A percentile compares a stretch with the other conserved stretches of the same genome.
Conservation (phyloP, 2,797 vertebrate species). For the Cottoperca gobio region DNA sequence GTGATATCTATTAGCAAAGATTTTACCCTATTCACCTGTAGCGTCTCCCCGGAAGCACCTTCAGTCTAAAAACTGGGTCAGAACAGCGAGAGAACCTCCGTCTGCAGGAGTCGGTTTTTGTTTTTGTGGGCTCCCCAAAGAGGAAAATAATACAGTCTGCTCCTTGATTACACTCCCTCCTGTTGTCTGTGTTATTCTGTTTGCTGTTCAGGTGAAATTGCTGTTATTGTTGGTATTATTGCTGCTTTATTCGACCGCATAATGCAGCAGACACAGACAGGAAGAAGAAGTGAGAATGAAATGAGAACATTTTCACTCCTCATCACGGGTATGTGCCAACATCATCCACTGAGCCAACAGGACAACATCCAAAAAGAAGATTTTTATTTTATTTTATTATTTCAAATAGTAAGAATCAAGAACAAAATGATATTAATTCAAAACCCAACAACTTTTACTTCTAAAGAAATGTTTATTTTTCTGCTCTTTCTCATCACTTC, state of each 20-base stretch:
- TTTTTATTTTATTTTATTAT: slow-evolving; percentile 17
- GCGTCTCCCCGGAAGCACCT: background rate
- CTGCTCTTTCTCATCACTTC: background rate
- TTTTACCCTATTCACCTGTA: too few relatives aligned
- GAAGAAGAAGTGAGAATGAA: background rate
- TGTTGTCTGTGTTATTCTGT: background rate
- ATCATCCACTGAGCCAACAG: slow-evolving; percentile 12
- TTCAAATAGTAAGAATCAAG: slow-evolving; percentile 9
- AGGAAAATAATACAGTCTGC: slow-evolving; percentile 18
- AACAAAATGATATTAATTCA: slow-evolving; percentile 3
- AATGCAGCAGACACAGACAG: slow-evolving; percentile 3
- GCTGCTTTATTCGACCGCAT: slow-evolving; percentile 17
- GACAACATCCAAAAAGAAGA: slow-evolving; percentile 18
- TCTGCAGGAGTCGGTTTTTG: slow-evolving; percentile 27
- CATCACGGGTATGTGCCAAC: slow-evolving; percentile 8
- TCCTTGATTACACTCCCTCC: slow-evolving; percentile 1
- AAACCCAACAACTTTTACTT: background rate
- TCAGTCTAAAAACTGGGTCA: slow-evolving; percentile 12
- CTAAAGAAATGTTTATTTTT: background rate
- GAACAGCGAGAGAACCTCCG: background rate
- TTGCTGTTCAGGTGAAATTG: slow-evolving; percentile 11
- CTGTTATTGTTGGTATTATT: background rate
- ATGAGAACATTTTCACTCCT: slow-evolving; percentile 18
- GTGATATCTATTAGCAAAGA: too few relatives aligned
- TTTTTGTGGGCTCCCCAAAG: slow-evolving; percentile 23